Evolutionary conservation across 2,797 vertebrate genomes (phyloP).

Genomic region (Sylvia borin): DNA sequence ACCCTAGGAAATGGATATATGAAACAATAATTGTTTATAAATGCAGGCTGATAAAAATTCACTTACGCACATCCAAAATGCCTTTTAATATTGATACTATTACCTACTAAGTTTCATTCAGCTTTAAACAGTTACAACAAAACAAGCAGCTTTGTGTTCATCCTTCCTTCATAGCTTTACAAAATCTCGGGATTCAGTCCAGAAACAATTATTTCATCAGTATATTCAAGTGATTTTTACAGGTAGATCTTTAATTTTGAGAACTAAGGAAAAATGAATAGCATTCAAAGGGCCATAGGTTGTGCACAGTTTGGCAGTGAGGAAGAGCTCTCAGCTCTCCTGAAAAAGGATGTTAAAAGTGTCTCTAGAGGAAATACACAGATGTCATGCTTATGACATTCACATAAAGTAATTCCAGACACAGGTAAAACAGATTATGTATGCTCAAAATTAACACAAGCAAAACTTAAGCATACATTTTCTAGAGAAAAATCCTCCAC

Average conservation of each 20-base stretch:
- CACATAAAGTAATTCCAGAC: neutral
- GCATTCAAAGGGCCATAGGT: neutral
- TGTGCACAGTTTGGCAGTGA: neutral
- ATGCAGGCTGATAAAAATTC: neutral
- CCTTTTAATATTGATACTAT: neutral
- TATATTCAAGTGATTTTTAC: neutral
- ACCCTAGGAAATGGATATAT: slow-evolving; percentile 78
- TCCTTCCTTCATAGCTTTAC: neutral
- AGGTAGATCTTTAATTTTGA: neutral
- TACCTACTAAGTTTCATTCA: neutral
- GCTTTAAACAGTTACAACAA: neutral
- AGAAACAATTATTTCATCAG: neutral
- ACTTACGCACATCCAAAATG: neutral
- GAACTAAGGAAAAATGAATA: neutral
- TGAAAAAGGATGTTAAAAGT: neutral
- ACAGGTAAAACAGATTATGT: neutral
- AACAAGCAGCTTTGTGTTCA: neutral
- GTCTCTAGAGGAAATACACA: neutral
- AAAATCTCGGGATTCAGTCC: neutral
- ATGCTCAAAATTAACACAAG: neutral
- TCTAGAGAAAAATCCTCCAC: neutral
- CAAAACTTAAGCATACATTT: neutral
- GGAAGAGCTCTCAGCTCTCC: neutral
- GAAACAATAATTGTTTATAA: neutral
- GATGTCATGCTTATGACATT: neutral